Conservation (phyloP, 2,888 invertebrate genomes). For the Oscheius onirici region DNA sequence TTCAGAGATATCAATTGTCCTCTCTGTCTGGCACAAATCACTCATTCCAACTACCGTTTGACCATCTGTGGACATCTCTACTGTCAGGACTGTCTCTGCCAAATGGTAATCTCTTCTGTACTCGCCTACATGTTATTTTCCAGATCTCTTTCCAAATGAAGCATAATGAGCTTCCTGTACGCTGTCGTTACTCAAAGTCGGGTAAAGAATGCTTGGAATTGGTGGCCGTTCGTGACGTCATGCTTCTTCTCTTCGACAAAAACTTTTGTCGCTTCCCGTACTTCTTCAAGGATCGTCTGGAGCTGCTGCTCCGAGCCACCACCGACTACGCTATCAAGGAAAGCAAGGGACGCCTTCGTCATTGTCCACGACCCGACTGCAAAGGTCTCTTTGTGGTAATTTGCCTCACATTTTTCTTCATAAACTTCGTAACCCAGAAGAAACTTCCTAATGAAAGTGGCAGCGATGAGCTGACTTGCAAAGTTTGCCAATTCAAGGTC, state of each 20-base stretch:
- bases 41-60: constrained; percentile 5
- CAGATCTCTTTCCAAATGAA: constrained; percentile 7
- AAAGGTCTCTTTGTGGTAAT: not conserved
- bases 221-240: not conserved
- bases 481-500: not conserved
- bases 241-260: constrained; percentile 1
- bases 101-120: not conserved
- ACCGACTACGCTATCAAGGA: not conserved
- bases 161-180: not conserved
- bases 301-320: not conserved
- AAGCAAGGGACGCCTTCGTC: not conserved
- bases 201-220: not conserved
- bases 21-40: not conserved
- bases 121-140: not conserved
- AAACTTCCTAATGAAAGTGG: not conserved
- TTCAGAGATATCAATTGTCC: constrained; percentile 9
- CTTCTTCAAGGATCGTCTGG: not conserved
- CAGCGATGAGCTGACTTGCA: not conserved
- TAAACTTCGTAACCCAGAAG: not conserved
- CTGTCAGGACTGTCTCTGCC: constrained; percentile 9
- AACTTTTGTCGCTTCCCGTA: not conserved
- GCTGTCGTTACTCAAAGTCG: not conserved
- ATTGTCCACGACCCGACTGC: constrained; percentile 1
- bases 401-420: not conserved
- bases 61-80: constrained; percentile 7